Percentiles rank a stretch among this genome's conserved stretches.
Evolutionary conservation across 2,797 vertebrate species (phyloP).

Genomic region (Brachymystax lenok): DNA sequence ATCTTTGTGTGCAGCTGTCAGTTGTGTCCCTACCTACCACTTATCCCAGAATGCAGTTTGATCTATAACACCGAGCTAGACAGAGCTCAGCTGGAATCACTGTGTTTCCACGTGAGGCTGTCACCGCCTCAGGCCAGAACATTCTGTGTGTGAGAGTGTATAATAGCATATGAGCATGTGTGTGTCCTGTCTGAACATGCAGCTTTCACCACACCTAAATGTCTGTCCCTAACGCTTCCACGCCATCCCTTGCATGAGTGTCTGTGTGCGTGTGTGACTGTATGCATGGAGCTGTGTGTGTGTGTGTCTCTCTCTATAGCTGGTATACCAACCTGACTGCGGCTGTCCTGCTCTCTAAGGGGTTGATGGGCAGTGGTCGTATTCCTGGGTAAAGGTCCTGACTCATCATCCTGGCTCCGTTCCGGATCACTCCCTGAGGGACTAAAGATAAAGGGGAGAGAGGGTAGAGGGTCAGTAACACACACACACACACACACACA

Average conservation of each 20-base stretch:
- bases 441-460: slow-evolving; percentile 62
- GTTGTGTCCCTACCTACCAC: background rate
- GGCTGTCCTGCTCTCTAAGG: slow-evolving; percentile 80
- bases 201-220: background rate
- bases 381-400: slow-evolving; percentile 85
- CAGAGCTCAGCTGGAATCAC: background rate
- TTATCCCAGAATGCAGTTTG: background rate
- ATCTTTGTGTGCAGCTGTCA: slow-evolving; percentile 1
- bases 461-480: slow-evolving; percentile 7
- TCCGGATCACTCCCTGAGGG: slow-evolving; percentile 88
- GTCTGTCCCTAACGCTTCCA: background rate
- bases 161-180: background rate
- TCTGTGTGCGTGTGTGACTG: background rate
- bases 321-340: slow-evolving; percentile 77
- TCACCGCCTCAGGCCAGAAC: slow-evolving; percentile 2
- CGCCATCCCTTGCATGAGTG: background rate
- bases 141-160: background rate
- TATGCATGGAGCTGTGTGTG: background rate
- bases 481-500: background rate
- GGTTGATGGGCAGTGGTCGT: slow-evolving; percentile 84
- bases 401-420: slow-evolving; percentile 86
- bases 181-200: slow-evolving; percentile 2
- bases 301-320: background rate
- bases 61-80: background rate
- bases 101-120: background rate